phyloP scores from a whole-genome alignment of 2,113 vertebrate species.

The Pterocles gutturalis region DNA sequence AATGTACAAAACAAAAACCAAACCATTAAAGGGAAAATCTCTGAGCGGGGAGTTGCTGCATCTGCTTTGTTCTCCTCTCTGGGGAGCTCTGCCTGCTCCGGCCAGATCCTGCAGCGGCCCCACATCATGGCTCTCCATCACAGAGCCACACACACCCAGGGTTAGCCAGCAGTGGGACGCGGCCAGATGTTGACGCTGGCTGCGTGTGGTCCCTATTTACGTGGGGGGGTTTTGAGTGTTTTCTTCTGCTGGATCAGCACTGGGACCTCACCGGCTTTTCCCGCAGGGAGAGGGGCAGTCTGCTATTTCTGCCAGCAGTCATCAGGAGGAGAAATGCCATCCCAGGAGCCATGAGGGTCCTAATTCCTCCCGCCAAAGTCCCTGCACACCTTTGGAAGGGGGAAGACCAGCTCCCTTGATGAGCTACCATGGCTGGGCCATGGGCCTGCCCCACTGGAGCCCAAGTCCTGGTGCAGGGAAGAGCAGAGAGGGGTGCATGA shows the following conservation, averaged over 20 bases:
- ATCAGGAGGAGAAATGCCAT: not conserved
- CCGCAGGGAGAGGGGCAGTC: not conserved
- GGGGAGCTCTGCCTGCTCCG: not conserved
- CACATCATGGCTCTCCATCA: not conserved
- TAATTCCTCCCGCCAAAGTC: not conserved
- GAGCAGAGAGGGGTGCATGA: not conserved
- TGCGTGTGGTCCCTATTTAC: not conserved
- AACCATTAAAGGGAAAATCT: conserved; percentile 65
- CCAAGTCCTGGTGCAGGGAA: not conserved
- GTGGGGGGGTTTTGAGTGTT: not conserved
- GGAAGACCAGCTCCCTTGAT: not conserved
- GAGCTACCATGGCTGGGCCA: fast-evolving
- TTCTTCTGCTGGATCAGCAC: not conserved
- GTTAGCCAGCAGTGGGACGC: not conserved
- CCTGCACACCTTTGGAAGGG: not conserved
- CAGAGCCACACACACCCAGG: fast-evolving
- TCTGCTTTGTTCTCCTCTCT: not conserved
- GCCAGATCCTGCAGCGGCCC: not conserved
- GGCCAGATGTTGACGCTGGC: not conserved
- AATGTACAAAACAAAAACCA: conserved; percentile 72
- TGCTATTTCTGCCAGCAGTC: not conserved
- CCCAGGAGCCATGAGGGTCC: not conserved
- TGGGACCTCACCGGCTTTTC: not conserved
- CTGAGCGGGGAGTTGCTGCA: not conserved
- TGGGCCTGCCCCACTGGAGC: not conserved